phyloP scores from a whole-genome alignment of 2,113 vertebrate species.

The Willisornis vidua region DNA sequence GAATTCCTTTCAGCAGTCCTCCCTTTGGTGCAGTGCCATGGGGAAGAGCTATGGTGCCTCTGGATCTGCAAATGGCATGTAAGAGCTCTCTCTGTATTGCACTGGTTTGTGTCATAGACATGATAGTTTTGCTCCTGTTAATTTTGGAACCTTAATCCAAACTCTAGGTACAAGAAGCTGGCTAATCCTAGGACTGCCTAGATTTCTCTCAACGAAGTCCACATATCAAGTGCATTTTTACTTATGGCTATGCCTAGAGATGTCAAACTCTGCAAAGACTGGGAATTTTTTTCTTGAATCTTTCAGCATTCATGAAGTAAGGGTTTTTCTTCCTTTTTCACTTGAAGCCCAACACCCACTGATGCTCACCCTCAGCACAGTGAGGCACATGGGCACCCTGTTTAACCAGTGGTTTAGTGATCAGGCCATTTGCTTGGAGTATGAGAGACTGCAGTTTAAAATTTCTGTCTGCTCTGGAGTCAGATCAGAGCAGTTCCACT shows the following conservation, averaged over 20 bases:
- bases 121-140: background rate
- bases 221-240: background rate
- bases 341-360: background rate
- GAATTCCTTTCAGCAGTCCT: background rate
- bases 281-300: background rate
- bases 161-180: background rate
- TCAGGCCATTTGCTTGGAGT: background rate
- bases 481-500: background rate
- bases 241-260: background rate
- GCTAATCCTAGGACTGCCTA: background rate
- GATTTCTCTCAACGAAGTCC: background rate
- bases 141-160: background rate
- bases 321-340: background rate
- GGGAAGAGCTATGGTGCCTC: background rate
- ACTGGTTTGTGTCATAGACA: background rate
- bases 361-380: background rate
- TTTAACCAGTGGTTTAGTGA: background rate
- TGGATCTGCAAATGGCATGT: background rate
- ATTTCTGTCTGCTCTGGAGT: background rate
- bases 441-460: background rate
- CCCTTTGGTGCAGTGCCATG: background rate
- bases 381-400: background rate
- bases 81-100: background rate
- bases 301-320: background rate
- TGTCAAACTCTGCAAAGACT: background rate